phyloP scores from a whole-genome alignment of 2,113 vertebrate species.

The Paraplagusia blochii region DNA sequence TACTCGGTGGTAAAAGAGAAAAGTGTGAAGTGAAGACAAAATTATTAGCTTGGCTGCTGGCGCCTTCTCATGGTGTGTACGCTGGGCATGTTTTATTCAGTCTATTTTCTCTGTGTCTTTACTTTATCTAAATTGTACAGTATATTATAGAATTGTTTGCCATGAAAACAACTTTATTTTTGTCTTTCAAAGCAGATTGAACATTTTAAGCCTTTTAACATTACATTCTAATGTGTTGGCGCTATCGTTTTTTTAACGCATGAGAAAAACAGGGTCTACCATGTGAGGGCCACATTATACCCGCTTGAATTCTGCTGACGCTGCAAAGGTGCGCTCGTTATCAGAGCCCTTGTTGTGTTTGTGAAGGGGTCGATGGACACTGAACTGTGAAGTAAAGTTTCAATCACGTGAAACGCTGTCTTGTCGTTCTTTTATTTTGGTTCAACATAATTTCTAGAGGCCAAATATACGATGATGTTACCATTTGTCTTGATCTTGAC shows the following conservation, averaged over 20 bases:
- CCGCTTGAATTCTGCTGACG: slow-evolving; percentile 46
- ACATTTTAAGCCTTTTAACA: slow-evolving; percentile 38
- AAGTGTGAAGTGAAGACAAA: slow-evolving; percentile 29
- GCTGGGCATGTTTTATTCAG: slow-evolving; percentile 67
- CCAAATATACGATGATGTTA: too few species aligned
- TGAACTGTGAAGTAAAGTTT: slow-evolving; percentile 62
- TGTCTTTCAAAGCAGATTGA: slow-evolving; percentile 57
- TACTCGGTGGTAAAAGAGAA: slow-evolving; percentile 35
- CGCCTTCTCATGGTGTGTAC: slow-evolving; percentile 55
- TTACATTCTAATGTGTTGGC: slow-evolving; percentile 53
- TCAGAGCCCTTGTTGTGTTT: slow-evolving; percentile 39
- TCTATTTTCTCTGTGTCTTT: slow-evolving; percentile 55
- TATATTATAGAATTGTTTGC: slow-evolving; percentile 67
- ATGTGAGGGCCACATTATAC: slow-evolving; percentile 35
- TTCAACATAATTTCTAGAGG: too few species aligned
- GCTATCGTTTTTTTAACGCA: slow-evolving; percentile 56
- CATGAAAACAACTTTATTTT: slow-evolving; percentile 71
- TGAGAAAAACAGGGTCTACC: slow-evolving; percentile 63
- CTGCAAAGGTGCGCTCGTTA: slow-evolving; percentile 32
- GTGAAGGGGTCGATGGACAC: slow-evolving; percentile 31
- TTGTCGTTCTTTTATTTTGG: slow-evolving; percentile 24
- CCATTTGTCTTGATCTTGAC: too few species aligned
- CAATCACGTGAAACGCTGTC: slow-evolving; percentile 36
- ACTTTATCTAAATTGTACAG: slow-evolving; percentile 58
- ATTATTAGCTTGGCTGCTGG: slow-evolving; percentile 29